Percentiles rank a stretch among this genome's conserved stretches.
Conservation (phyloP, 2,888 invertebrate species). For the Alcis repandata region DNA sequence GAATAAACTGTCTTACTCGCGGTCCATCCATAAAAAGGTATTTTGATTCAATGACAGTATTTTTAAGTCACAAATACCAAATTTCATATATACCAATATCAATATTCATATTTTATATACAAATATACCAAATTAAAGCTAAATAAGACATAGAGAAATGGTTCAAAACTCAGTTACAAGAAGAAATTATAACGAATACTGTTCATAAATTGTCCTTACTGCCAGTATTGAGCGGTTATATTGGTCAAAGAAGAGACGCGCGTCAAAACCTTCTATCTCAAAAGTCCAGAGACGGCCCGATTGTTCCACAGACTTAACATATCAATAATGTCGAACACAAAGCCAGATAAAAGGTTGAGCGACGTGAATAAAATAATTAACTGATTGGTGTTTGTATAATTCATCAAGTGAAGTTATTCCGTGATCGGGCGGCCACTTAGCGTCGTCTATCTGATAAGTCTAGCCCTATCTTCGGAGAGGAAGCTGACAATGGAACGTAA, state of each 20-base stretch:
- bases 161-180: too few relatives aligned
- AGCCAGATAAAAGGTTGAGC: slow-evolving; percentile 80
- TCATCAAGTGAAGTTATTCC: slow-evolving; percentile 74
- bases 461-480: slow-evolving; percentile 59
- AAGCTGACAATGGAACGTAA: slow-evolving; percentile 74
- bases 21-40: too few relatives aligned
- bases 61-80: too few relatives aligned
- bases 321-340: slow-evolving; percentile 85
- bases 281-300: slow-evolving; percentile 72
- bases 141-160: neutral
- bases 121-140: too few relatives aligned
- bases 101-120: too few relatives aligned
- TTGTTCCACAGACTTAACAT: slow-evolving; percentile 84
- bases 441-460: slow-evolving; percentile 76
- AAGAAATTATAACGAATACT: too few relatives aligned
- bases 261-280: slow-evolving; percentile 59
- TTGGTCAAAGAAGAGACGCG: slow-evolving; percentile 42
- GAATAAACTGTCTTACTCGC: too few relatives aligned
- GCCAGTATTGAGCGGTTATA: slow-evolving; percentile 52
- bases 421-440: slow-evolving; percentile 78
- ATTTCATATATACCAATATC: too few relatives aligned
- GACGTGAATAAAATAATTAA: slow-evolving; percentile 86
- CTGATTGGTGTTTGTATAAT: slow-evolving; percentile 86
- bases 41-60: too few relatives aligned
- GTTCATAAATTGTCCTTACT: slow-evolving; percentile 45